phyloP scores from a whole-genome alignment of 2,888 invertebrate species.

The Branchellion lobata region DNA sequence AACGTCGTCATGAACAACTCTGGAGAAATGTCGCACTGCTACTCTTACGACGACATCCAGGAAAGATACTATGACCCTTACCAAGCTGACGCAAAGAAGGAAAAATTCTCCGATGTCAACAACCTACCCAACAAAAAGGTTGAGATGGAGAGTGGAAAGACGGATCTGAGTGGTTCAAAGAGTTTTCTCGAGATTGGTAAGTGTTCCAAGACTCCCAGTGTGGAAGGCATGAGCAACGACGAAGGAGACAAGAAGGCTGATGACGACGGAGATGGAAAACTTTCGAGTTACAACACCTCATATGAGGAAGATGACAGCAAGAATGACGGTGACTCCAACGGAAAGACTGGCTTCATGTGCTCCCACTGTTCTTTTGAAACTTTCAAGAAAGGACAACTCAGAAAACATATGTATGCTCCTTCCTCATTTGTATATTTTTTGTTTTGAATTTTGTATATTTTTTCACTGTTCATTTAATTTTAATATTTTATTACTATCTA shows the following conservation, averaged over 20 bases:
- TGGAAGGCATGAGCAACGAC: not conserved
- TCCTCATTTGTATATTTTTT: too few relatives aligned
- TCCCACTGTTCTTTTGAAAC: conserved; percentile 57
- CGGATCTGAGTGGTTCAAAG: conserved; percentile 30
- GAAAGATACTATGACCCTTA: conserved; percentile 20
- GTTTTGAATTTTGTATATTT: too few relatives aligned
- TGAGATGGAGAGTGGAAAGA: conserved; percentile 16
- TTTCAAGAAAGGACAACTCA: conserved; percentile 57
- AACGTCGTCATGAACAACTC: conserved; percentile 11
- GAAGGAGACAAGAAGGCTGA: conserved; percentile 9
- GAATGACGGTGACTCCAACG: conserved; percentile 24
- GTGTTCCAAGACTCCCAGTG: conserved; percentile 17
- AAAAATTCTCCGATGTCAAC: not conserved
- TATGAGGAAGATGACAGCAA: conserved; percentile 36
- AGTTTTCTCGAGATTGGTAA: conserved; percentile 43
- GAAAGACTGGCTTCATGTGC: conserved; percentile 50
- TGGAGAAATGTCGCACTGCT: conserved; percentile 15
- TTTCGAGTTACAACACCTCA: conserved; percentile 23
- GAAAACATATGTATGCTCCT: conserved; percentile 55
- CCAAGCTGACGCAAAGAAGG: not conserved
- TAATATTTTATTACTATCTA: not conserved
- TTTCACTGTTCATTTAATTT: not conserved
- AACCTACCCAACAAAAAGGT: not conserved
- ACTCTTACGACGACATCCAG: conserved; percentile 12
- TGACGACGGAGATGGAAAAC: not conserved